Evolutionary conservation across 2,888 invertebrate genomes (phyloP).

Genomic region (Mythimna loreyi): DNA sequence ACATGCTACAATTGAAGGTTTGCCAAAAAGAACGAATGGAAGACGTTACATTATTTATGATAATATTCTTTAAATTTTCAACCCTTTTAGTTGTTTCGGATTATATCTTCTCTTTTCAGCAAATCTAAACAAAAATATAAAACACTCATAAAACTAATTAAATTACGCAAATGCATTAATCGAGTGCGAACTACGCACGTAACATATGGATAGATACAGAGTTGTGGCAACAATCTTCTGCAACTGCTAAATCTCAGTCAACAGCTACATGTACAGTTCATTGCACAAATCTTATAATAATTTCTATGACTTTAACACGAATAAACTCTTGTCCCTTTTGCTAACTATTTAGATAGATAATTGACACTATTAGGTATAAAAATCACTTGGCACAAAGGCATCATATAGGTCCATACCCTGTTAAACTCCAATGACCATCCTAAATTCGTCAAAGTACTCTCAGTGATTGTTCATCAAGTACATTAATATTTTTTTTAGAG

Average conservation of each 20-base stretch:
- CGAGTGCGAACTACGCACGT: conserved; percentile 75
- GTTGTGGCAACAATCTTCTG: conserved; percentile 82
- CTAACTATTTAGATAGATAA: conserved; percentile 86
- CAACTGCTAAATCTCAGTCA: conserved; percentile 74
- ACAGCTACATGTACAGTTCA: conserved; percentile 77
- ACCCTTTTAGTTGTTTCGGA: conserved; percentile 71
- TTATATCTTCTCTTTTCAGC: conserved; percentile 77
- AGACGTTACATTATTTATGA: conserved; percentile 79
- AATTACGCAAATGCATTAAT: conserved; percentile 89
- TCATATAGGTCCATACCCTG: conserved; percentile 89
- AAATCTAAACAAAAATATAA: conserved; percentile 79
- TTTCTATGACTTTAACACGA: conserved; percentile 84
- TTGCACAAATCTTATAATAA: conserved; percentile 87
- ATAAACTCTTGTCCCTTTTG: conserved; percentile 84
- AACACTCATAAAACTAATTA: conserved; percentile 83
- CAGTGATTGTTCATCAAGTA: conserved; percentile 76
- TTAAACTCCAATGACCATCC: conserved; percentile 83
- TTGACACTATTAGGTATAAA: conserved; percentile 89
- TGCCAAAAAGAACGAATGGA: conserved; percentile 88
- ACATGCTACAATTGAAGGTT: conserved; percentile 87
- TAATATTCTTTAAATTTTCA: conserved; percentile 72
- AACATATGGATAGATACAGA: conserved; percentile 73
- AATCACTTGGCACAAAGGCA: conserved; percentile 91
- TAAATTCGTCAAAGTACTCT: conserved; percentile 88
- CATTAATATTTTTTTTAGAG: conserved; percentile 71